phyloP scores from a whole-genome alignment of 2,888 invertebrate genomes.

The Cyclophora punctaria region DNA sequence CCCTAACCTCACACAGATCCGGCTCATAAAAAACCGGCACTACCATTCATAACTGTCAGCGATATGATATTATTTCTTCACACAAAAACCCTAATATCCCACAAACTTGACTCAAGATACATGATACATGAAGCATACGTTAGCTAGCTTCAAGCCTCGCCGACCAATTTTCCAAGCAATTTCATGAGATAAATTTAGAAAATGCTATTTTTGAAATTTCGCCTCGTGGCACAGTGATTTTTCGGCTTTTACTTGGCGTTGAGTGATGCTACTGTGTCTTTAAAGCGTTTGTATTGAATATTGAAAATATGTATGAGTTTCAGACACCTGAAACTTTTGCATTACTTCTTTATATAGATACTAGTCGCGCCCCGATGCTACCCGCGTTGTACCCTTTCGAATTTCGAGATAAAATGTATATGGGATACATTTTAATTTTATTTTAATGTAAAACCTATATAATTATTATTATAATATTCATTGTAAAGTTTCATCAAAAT shows the following conservation, averaged over 20 bases:
- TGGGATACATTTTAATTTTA: no score
- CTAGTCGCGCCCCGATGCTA: no score
- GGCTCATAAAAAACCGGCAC: slow-evolving; percentile 4
- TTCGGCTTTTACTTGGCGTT: slow-evolving; percentile 17
- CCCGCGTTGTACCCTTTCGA: no score
- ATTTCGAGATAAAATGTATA: no score
- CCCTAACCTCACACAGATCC: not conserved
- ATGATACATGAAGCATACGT: slow-evolving; percentile 26
- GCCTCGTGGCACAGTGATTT: slow-evolving; percentile 19
- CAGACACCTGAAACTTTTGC: no score
- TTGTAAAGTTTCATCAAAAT: no score
- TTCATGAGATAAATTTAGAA: slow-evolving; percentile 32
- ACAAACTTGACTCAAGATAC: slow-evolving; percentile 20
- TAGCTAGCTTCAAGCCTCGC: slow-evolving; percentile 27
- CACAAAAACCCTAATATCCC: slow-evolving; percentile 19
- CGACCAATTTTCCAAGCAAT: slow-evolving; percentile 36
- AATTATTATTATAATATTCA: no score
- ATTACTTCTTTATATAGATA: no score
- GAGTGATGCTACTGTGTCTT: slow-evolving; percentile 16
- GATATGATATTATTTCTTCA: slow-evolving; percentile 7
- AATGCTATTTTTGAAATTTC: slow-evolving; percentile 31
- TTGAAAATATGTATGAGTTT: no score
- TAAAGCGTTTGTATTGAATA: not conserved
- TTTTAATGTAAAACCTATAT: no score
- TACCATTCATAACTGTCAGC: slow-evolving; percentile 4